Percentiles rank a stretch among this genome's conserved stretches.
These are phyloP conservation scores for Diarsia rubi DNA, from an alignment of 2,888 invertebrate genomes.

Conservation along the genomic window DNA sequence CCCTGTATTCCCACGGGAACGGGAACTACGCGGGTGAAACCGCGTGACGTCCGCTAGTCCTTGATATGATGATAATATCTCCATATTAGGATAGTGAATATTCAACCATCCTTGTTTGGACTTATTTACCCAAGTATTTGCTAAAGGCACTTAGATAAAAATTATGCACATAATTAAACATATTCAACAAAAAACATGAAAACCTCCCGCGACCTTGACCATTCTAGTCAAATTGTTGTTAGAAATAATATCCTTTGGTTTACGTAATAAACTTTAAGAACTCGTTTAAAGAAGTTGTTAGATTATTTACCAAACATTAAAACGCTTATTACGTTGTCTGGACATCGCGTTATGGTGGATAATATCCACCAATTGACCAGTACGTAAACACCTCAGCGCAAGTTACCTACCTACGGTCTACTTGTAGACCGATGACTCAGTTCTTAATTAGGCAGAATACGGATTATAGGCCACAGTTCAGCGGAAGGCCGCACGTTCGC, in stretches of 20 bases:
- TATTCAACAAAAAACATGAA: conserved; percentile 7
- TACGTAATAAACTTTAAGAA: conserved; percentile 15
- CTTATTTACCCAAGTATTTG: not conserved
- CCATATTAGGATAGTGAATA: not conserved
- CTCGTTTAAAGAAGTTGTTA: conserved; percentile 15
- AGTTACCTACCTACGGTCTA: not conserved
- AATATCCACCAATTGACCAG: conserved; percentile 6
- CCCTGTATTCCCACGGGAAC: too few species aligned
- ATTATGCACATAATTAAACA: not conserved
- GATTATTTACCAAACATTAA: conserved; percentile 22
- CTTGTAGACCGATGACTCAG: conserved; percentile 41
- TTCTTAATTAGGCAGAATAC: conserved; percentile 40
- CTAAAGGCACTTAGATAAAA: conserved; percentile 19
- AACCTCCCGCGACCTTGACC: conserved; percentile 31
- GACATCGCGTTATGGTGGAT: not conserved
- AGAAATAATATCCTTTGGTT: conserved; percentile 9
- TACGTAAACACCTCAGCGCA: conserved; percentile 3
- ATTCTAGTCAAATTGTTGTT: conserved; percentile 15
- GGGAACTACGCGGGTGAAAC: too few species aligned
- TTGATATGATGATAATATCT: too few species aligned
- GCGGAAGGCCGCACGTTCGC: conserved; percentile 22
- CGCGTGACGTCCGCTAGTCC: too few species aligned
- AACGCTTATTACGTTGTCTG: conserved; percentile 3
- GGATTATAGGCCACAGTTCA: conserved; percentile 28
- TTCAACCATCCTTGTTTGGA: not conserved